phyloP scores from a whole-genome alignment of 2,113 vertebrate genomes.

The Irena cyanogastra region DNA sequence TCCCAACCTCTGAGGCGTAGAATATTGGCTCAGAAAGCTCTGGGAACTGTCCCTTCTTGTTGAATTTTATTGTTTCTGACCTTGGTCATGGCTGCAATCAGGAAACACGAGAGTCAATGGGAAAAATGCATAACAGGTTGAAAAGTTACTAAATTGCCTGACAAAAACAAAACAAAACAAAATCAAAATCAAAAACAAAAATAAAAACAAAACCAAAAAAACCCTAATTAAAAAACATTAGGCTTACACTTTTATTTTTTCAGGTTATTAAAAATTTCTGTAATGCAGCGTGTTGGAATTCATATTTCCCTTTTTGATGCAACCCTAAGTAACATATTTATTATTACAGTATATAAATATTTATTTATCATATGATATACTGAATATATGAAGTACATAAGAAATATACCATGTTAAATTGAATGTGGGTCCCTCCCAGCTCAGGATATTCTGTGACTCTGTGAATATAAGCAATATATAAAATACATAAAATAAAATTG shows the following conservation, averaged over 20 bases:
- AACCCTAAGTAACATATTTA: not conserved
- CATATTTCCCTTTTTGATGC: fast-evolving
- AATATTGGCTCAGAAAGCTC: not conserved
- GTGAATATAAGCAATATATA: not conserved
- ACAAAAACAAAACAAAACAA: not conserved
- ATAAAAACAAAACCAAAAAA: too few relatives aligned
- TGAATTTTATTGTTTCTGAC: not conserved
- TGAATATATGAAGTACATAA: not conserved
- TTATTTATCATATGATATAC: not conserved
- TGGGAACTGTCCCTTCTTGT: not conserved
- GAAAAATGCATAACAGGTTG: not conserved
- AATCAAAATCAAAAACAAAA: not conserved
- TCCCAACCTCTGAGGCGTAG: not conserved
- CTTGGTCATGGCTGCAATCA: not conserved
- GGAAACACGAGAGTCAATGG: not conserved
- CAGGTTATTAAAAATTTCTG: not conserved
- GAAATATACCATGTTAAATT: not conserved
- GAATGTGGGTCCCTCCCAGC: not conserved
- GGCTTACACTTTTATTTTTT: not conserved
- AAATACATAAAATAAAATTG: not conserved
- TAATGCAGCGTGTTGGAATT: not conserved
- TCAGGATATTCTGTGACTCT: not conserved
- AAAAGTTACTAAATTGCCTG: not conserved
- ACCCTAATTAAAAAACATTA: fast-evolving
- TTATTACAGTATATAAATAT: not conserved